Evolutionary conservation across 2,797 vertebrate species (phyloP).

Genomic region (Sebastiscus tertius): DNA sequence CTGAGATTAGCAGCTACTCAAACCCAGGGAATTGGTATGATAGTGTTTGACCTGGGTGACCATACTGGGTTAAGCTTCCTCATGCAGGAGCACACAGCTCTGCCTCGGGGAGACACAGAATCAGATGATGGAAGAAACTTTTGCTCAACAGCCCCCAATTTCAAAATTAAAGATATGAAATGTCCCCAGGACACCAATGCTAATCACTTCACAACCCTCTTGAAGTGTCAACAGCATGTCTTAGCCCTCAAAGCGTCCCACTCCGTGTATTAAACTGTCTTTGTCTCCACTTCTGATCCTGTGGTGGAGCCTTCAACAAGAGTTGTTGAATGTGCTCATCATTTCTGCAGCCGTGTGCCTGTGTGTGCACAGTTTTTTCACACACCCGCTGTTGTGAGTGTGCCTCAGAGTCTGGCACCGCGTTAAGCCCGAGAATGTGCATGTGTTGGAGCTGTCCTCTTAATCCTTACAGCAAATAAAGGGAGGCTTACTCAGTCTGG

Average conservation of each 20-base stretch:
- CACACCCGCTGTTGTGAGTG: slow-evolving; percentile 33
- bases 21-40: slow-evolving; percentile 61
- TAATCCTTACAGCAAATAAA: slow-evolving; percentile 80
- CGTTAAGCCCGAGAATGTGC: slow-evolving; percentile 73
- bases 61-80: slow-evolving; percentile 45
- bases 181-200: slow-evolving; percentile 26
- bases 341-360: slow-evolving; percentile 51
- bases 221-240: slow-evolving; percentile 43
- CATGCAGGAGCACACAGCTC: slow-evolving; percentile 21
- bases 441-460: slow-evolving; percentile 72
- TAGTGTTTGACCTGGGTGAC: slow-evolving; percentile 68
- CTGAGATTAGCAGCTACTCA: slow-evolving; percentile 62
- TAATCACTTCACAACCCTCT: slow-evolving; percentile 30
- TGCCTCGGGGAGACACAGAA: slow-evolving; percentile 33
- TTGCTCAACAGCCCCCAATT: slow-evolving; percentile 18
- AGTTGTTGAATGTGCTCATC: slow-evolving; percentile 63
- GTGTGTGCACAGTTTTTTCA: slow-evolving; percentile 29
- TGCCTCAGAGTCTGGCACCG: slow-evolving; percentile 60
- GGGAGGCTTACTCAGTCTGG: slow-evolving; percentile 74
- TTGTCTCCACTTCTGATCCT: slow-evolving; percentile 51
- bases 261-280: slow-evolving; percentile 35
- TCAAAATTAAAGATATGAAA: slow-evolving; percentile 32
- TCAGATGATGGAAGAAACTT: slow-evolving; percentile 21
- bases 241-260: slow-evolving; percentile 38
- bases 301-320: slow-evolving; percentile 48